Percentiles rank a stretch among this genome's conserved stretches.
Conservation (phyloP, 2,888 invertebrate genomes). For the Chaetogeoica ovagalla region DNA sequence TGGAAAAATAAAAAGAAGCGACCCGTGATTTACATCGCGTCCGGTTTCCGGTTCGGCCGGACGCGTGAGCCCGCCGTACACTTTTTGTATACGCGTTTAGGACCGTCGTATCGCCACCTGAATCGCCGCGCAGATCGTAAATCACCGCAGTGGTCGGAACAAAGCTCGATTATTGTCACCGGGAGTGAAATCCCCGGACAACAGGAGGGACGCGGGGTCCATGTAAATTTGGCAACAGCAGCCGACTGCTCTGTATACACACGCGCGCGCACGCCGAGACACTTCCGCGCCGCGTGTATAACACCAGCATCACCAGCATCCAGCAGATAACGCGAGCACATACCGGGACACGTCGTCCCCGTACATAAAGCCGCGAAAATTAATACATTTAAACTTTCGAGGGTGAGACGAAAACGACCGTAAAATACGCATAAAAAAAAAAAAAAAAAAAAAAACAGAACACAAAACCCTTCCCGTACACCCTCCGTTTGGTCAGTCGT, state of each 20-base stretch:
- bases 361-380: constrained; percentile 39
- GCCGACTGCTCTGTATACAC: not conserved
- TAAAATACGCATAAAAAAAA: constrained; percentile 4
- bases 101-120: constrained; percentile 35
- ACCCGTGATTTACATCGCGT: constrained; percentile 35
- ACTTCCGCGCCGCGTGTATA: no score
- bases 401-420: not conserved
- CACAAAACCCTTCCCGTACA: no score
- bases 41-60: constrained; percentile 50
- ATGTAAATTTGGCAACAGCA: constrained; percentile 48
- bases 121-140: constrained; percentile 25
- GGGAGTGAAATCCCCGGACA: constrained; percentile 21
- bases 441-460: not conserved
- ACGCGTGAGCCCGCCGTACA: constrained; percentile 3
- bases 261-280: no score
- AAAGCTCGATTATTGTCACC: constrained; percentile 51
- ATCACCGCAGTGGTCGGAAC: constrained; percentile 32
- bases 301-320: no score
- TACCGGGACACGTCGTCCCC: no score
- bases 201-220: not conserved
- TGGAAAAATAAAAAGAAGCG: not conserved
- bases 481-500: constrained; percentile 44
- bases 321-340: no score
- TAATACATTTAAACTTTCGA: constrained; percentile 43
- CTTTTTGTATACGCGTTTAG: constrained; percentile 20